Evolutionary conservation across 2,113 vertebrate species (phyloP), one percentile per base, ranked within the genome.

Genomic region (Caracal caracal): DNA sequence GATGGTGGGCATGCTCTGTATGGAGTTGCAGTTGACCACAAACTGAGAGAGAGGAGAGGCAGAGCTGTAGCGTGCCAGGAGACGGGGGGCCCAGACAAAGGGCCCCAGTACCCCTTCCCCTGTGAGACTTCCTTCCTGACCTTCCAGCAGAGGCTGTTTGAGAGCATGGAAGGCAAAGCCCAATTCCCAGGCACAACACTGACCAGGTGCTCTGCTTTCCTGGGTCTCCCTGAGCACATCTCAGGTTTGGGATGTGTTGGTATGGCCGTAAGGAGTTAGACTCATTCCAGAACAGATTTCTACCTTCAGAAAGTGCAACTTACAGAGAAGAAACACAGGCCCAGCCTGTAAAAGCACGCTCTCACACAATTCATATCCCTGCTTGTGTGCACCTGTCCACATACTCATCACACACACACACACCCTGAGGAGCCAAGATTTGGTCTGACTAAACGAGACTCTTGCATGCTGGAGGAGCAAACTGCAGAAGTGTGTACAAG

Each of bases 1-100:
- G 95, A 98, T 92, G 73, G 95, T 49, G 51, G 98, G 97, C 98
- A 98, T 22, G 95, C 9, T 88, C 75, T 96, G 73, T 24, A 98
- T 0, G 1, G 71, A 12, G 0, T 0, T 61, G 70, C 98, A 98
- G 63, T 97, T 66, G 43, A 98, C 98, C 0, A 88, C 87, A 0
- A 96, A 98, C 98, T 99, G 93, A 0, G 10, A 92, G 86, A 97
- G 71, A 56, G 81, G 96, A 30, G 51, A 86, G 24, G 63, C 40
- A 43, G 22, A 37, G 12, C 26, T 82, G 43, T 40, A 61, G 30
- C 28, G 2, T 0, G 16, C 86, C 47, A 40, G 0, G 15, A 37
- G 59, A 13, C 40, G 56, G 30, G 24, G 51, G 80, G 33, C 35
- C 47, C 35, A 59, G 43, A 79, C 28, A 9, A 85, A 33, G 59